phyloP scores from a whole-genome alignment of 2,888 invertebrate species.

The Thera obeliscata region DNA sequence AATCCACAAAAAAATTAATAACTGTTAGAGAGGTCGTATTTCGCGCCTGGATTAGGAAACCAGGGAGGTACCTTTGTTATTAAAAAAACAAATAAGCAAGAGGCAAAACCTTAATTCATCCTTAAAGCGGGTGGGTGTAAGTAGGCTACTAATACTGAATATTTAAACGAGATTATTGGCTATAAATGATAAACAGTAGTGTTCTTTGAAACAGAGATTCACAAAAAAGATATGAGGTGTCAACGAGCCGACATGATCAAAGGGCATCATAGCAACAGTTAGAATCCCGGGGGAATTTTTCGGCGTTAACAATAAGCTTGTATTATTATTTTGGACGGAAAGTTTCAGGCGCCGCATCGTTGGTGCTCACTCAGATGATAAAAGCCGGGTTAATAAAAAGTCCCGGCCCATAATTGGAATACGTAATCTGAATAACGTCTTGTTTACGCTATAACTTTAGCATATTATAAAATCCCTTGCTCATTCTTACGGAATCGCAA shows the following conservation, averaged over 20 bases:
- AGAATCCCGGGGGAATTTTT: constrained; percentile 56
- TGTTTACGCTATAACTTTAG: constrained; percentile 30
- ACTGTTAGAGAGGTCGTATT: constrained; percentile 23
- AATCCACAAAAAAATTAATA: constrained; percentile 31
- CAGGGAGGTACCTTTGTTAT: constrained; percentile 26
- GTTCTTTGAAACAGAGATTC: too few relatives aligned
- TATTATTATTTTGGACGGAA: constrained; percentile 53
- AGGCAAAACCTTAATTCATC: constrained; percentile 1
- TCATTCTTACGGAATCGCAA: constrained; percentile 21
- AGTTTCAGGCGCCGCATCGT: constrained; percentile 47
- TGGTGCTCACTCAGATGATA: constrained; percentile 45
- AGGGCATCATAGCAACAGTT: constrained; percentile 52
- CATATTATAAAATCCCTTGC: constrained; percentile 21
- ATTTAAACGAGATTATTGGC: neutral
- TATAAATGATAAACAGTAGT: too few relatives aligned
- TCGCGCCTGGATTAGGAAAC: constrained; percentile 16
- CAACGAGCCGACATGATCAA: constrained; percentile 49
- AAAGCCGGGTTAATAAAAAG: constrained; percentile 44
- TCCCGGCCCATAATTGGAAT: constrained; percentile 36
- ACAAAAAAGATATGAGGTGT: neutral
- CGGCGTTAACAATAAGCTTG: constrained; percentile 56
- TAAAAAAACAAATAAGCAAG: constrained; percentile 21
- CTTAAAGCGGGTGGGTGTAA: neutral
- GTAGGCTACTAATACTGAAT: neutral
- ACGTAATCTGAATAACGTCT: constrained; percentile 33